phyloP scores from a whole-genome alignment of 1,140 invertebrate genomes.

The Triops longicaudatus region DNA sequence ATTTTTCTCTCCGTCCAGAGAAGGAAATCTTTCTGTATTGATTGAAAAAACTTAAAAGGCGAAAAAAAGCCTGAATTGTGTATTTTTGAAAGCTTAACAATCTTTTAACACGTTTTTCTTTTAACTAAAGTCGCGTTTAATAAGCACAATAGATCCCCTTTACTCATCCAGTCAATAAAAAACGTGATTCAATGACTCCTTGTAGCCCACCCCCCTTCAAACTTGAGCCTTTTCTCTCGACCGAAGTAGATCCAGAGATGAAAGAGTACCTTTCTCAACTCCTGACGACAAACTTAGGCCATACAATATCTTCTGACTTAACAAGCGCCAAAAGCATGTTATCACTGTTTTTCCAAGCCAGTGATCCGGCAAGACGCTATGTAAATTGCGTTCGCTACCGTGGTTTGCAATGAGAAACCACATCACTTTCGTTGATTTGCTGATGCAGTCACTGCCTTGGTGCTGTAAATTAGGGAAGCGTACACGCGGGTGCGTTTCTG shows the following conservation, averaged over 20 bases:
- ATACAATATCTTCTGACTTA: background rate
- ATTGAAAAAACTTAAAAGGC: no score
- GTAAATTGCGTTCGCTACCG: background rate
- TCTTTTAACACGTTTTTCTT: no score
- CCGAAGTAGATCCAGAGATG: background rate
- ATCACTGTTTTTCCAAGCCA: constrained; percentile 12
- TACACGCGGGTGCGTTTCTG: background rate
- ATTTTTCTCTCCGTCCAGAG: no score
- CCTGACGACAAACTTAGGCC: background rate
- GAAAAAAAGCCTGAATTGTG: no score
- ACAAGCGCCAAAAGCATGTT: background rate
- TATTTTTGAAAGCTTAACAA: no score
- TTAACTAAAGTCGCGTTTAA: no score
- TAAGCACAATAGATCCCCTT: background rate
- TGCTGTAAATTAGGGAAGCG: constrained; percentile 7
- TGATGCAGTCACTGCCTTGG: background rate
- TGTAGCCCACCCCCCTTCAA: background rate
- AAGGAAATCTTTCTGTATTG: no score
- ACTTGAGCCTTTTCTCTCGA: background rate
- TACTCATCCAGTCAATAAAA: background rate
- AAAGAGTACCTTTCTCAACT: background rate
- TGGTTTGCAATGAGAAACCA: background rate
- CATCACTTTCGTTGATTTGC: constrained; percentile 1
- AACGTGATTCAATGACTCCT: background rate
- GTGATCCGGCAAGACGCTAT: constrained; percentile 10